Evolutionary conservation across 2,888 invertebrate species (phyloP).

Genomic region (Chaitophorus viminalis): DNA sequence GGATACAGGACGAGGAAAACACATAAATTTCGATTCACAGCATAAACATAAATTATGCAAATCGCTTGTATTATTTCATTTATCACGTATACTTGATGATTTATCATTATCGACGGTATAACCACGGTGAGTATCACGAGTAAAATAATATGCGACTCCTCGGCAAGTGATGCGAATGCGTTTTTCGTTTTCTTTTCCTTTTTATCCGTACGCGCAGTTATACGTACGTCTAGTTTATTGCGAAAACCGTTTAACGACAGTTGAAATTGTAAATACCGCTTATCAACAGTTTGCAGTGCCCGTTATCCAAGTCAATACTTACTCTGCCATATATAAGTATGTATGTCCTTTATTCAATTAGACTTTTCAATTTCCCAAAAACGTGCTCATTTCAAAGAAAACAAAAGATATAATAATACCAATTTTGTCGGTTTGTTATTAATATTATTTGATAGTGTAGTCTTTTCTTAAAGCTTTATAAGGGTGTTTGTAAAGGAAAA

Average conservation of each 20-base stretch:
- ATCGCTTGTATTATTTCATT: background rate
- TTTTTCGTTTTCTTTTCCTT: background rate
- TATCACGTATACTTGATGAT: background rate
- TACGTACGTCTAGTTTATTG: background rate
- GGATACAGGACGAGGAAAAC: background rate
- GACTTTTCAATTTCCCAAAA: background rate
- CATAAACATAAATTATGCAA: background rate
- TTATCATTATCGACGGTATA: background rate
- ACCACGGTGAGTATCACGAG: too few relatives aligned
- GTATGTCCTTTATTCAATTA: background rate
- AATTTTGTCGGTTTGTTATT: background rate
- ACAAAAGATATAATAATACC: background rate
- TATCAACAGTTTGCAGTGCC: background rate
- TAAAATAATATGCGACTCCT: too few relatives aligned
- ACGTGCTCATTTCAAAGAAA: background rate
- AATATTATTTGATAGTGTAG: slow-evolving; percentile 12
- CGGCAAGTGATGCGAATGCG: background rate
- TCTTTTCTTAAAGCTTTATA: background rate
- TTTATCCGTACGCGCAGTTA: background rate
- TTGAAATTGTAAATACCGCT: background rate
- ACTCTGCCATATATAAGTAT: background rate
- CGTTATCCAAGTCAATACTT: background rate
- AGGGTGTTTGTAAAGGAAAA: background rate
- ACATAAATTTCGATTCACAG: background rate
- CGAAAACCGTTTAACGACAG: background rate